These are phyloP conservation scores for Blennius ocellaris DNA, from an alignment of 2,113 vertebrate species.

Conservation along the genomic window DNA sequence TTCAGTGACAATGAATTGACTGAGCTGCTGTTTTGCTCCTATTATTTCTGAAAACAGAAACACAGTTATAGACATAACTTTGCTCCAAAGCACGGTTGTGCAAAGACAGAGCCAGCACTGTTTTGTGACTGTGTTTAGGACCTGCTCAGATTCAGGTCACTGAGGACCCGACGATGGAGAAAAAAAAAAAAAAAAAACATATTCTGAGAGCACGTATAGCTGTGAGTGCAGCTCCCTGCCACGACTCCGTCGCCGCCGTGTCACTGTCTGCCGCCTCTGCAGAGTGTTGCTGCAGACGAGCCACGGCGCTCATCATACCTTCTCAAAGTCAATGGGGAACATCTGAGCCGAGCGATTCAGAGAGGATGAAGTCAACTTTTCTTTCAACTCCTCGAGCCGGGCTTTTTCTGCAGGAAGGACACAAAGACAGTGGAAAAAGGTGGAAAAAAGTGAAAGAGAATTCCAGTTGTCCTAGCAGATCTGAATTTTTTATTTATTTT, in stretches of 20 bases:
- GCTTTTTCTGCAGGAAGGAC: conserved; percentile 69
- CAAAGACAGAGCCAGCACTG: conserved; percentile 41
- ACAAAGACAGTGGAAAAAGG: background rate
- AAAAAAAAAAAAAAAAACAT: conserved; percentile 13
- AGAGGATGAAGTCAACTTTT: conserved; percentile 58
- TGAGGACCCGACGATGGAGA: conserved; percentile 28
- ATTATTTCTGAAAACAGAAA: conserved; percentile 11
- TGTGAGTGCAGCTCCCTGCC: conserved; percentile 59
- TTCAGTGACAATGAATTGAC: background rate
- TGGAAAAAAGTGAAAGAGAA: no score
- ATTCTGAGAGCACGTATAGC: conserved; percentile 48
- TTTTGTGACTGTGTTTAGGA: conserved; percentile 24
- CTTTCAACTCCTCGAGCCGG: conserved; percentile 69
- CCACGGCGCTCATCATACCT: conserved; percentile 80
- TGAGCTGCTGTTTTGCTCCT: conserved; percentile 16
- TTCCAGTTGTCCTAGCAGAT: no score
- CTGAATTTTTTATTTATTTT: no score
- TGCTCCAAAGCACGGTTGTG: background rate
- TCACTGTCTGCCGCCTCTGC: conserved; percentile 71
- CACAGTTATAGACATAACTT: conserved; percentile 5
- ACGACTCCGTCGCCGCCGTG: conserved; percentile 63
- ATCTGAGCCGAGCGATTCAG: conserved; percentile 69
- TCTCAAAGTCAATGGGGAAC: conserved; percentile 88
- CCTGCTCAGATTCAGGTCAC: conserved; percentile 63
- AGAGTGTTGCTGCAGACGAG: conserved; percentile 30